These are phyloP conservation scores for Brenthis ino DNA, from an alignment of 2,888 invertebrate species.

Conservation along the genomic window DNA sequence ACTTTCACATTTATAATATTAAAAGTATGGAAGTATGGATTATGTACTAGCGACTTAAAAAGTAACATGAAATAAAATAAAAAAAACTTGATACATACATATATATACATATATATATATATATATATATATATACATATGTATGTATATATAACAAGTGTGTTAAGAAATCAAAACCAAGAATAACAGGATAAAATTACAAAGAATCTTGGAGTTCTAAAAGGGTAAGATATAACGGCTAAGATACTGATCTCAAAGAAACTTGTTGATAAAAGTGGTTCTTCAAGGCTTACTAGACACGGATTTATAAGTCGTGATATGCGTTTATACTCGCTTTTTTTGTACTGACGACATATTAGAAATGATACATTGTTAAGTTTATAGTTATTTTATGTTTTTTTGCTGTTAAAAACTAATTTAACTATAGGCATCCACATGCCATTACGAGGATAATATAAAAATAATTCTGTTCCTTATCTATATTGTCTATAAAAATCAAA, in stretches of 20 bases:
- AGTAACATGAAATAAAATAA: no score
- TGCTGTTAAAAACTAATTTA: not conserved
- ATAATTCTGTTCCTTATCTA: not conserved
- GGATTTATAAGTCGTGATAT: constrained; percentile 45
- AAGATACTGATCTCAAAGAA: constrained; percentile 30
- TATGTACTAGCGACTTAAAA: no score
- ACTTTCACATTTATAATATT: no score
- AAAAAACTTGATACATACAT: not conserved
- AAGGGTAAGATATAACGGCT: not conserved
- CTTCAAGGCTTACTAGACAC: constrained; percentile 44
- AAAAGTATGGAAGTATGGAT: no score
- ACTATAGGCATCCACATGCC: no score
- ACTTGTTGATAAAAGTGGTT: constrained; percentile 36
- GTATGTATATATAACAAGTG: not conserved
- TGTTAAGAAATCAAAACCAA: not conserved
- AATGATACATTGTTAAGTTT: constrained; percentile 9
- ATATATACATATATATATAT: not conserved
- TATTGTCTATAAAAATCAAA: constrained; percentile 1
- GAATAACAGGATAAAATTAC: constrained; percentile 7
- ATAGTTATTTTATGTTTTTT: not conserved
- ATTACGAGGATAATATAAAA: not conserved
- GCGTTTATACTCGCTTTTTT: constrained; percentile 29
- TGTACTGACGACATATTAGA: not conserved
- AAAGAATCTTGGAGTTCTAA: constrained; percentile 14
- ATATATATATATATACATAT: not conserved